Evolutionary conservation across 2,888 invertebrate genomes (phyloP), one percentile per base, ranked within the genome.

Genomic region (Glaucopsyche alexis): DNA sequence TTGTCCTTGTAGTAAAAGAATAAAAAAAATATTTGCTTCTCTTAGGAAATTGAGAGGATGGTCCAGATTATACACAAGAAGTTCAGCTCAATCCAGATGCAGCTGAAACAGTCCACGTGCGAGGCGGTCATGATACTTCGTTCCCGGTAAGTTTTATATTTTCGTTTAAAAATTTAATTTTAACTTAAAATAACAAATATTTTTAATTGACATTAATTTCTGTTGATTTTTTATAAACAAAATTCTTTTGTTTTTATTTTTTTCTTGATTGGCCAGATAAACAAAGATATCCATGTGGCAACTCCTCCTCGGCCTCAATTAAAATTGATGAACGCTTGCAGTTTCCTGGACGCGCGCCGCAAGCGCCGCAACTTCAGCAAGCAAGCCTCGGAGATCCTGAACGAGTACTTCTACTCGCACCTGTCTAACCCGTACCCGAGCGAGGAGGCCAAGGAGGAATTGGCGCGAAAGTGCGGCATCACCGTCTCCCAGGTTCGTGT

Each of bases 401-500:
- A 99, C 93, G 99, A 99, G 94, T 99, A 99, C 92, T 99, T 99
- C 94, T 99, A 99, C 94, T 99, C 99, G 82, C 99, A 99, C 93
- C 95, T 99, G 84, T 98, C 98, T 87, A 99, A 99, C 95, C 99
- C 99, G 47, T 99, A 99, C 94, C 99, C 99, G 78, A 98, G 98
- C 86, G 99, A 99, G 94, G 99, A 99, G 94, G 99, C 99, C 79
- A 99, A 99, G 93, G 99, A 99, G 93, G 99, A 99, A 89, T 95
- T 99, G 88, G 99, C 99, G 73, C 95, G 99, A 89, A 99, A 99
- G 93, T 99, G 99, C 93, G 98, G 99, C 87, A 99, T 99, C 88
- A 99, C 99, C 76, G 98, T 99, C 75, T 97, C 97, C 75, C 98
- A 98, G 96, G 98, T 98, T 78, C 72, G 29, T 19, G 73, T 70